These are phyloP conservation scores for Cryptoblepharus egeriae DNA, from an alignment of 2,797 vertebrate genomes.

Conservation along the genomic window DNA sequence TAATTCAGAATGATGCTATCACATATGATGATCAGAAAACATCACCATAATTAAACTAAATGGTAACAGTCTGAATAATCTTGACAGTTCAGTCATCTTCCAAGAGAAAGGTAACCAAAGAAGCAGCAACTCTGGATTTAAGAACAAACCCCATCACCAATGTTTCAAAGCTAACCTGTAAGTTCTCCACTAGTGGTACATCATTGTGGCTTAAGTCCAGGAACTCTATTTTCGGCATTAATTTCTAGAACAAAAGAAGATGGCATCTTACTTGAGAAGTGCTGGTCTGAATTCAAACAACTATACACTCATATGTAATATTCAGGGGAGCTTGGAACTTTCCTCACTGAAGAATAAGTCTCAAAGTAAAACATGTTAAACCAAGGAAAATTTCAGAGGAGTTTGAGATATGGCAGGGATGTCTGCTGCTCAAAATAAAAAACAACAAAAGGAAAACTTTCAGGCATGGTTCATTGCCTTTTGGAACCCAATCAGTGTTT, in stretches of 20 bases:
- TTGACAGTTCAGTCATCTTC: too few relatives aligned
- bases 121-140: background rate
- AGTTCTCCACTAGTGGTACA: slow-evolving; percentile 88
- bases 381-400: background rate
- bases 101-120: background rate
- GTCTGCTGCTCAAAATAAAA: background rate
- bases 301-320: background rate
- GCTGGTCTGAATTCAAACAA: background rate
- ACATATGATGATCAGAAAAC: background rate
- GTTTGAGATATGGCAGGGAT: background rate
- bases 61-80: background rate
- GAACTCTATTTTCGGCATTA: slow-evolving; percentile 95
- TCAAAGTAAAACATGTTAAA: background rate
- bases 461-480: background rate
- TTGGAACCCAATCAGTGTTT: background rate
- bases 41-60: background rate
- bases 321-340: background rate
- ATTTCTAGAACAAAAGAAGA: slow-evolving; percentile 81
- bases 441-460: background rate
- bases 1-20: background rate
- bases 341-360: background rate
- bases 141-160: background rate
- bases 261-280: background rate
- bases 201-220: slow-evolving; percentile 95
- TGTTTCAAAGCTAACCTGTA: slow-evolving; percentile 83